Base-by-base conservation (phyloP, 2,888 invertebrate genomes). In the Piscicola geometra region DNA sequence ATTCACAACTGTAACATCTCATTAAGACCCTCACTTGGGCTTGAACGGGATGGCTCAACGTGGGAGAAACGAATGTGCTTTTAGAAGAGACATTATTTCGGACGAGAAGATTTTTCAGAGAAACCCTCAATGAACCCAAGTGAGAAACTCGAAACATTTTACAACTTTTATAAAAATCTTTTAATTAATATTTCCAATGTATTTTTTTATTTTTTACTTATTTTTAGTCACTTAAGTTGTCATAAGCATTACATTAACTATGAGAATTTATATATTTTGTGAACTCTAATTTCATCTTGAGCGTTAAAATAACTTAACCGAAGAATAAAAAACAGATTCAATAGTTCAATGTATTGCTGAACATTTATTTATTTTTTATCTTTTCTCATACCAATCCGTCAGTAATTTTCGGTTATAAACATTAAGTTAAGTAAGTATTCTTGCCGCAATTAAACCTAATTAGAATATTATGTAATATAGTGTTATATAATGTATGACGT, bases 171-270 rank as follows among this genome's bases (percentile, higher is more conserved):
- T 64, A 5, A 64, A 41, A 5, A 41, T 15, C 9, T 64, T 64
- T 64, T 64, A 28, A 64, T 12, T 18, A 64, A 3, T 64, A 64
- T 64, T 64, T 28, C n/a, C 64, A 64, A 28, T 64, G n/a, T n/a
- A n/a, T n/a, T n/a, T n/a, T n/a, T n/a, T n/a, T n/a, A n/a, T n/a
- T n/a, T n/a, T n/a, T n/a, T n/a, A n/a, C n/a, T n/a, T n/a, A n/a
- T n/a, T n/a, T n/a, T n/a, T n/a, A n/a, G n/a, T n/a, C n/a, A n/a
- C n/a, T n/a, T n/a, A n/a, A n/a, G n/a, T n/a, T n/a, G n/a, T n/a
- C n/a, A n/a, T n/a, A n/a, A n/a, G n/a, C n/a, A n/a, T n/a, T n/a
- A n/a, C 12, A 64, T 25, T 64, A 25, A 15, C n/a, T 64, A 15
- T 12, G 25, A 64, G 25, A 64, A 64, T 28, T 15, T 28, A 64